Evolutionary conservation across 2,797 vertebrate species (phyloP), one percentile per base, ranked within the genome.

Genomic region (Argentina silus): DNA sequence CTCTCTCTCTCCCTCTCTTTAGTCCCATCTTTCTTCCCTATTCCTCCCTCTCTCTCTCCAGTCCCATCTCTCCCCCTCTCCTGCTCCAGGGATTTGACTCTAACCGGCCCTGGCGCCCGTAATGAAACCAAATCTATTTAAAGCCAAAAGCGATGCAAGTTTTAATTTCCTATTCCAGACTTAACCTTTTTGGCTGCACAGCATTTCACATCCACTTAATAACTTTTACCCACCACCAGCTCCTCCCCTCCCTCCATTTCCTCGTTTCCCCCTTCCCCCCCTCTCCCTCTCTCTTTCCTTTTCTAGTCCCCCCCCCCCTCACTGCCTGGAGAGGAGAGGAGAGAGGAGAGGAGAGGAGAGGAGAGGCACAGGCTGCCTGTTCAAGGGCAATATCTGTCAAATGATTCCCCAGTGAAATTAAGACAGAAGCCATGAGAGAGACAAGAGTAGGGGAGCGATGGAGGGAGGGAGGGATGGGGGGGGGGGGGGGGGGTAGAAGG

Each of bases 41-140:
- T 78, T 59, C 17, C 53, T 56, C 60, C 63, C 47, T 62, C 60
- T 69, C 70, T 68, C 53, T 63, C 59, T 15, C n/a, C 63, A 7
- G n/a, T 9, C 83, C 70, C 80, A 71, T 76, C 75, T 78, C 70
- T 78, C 78, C 60, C 78, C 79, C 85, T 69, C 86, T 90, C 88
- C 88, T 88, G 84, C 70, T 72, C 50, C 21, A 86, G 90, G 91
- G 90, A 93, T 93, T 92, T 92, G 93, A 93, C 87, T 92, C 92
- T 93, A 93, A 93, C 89, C 88, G 90, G 90, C 90, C 92, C 91
- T 93, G 91, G 92, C 91, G 90, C 91, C 90, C 87, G 75, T 93
- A 93, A 93, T 93, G 92, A 94, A 94, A 94, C 90, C 90, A 93
- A 90, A 93, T 92, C 93, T 93, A 93, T 94, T 94, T 92, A 93